Conservation (phyloP, 2,113 vertebrate species). For the Axis porcinus region DNA sequence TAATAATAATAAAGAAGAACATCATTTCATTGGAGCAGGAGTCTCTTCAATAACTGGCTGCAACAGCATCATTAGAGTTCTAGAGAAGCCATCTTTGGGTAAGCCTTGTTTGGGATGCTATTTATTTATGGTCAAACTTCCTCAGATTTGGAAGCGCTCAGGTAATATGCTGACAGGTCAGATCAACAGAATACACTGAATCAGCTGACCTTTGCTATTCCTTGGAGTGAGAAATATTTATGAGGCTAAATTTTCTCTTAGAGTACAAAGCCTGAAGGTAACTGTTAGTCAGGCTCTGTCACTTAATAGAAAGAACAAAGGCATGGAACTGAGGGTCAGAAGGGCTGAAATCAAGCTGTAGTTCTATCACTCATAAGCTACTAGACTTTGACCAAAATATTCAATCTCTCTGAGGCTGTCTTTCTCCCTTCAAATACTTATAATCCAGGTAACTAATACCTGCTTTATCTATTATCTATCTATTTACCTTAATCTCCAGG, state of each 20-base stretch:
- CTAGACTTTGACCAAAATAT: neutral
- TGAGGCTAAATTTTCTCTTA: slow-evolving; percentile 25
- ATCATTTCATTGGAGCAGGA: neutral
- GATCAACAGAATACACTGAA: neutral
- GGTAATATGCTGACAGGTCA: neutral
- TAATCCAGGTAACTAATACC: neutral
- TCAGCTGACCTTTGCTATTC: slow-evolving; percentile 25
- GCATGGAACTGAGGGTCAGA: neutral
- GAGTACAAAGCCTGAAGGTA: neutral
- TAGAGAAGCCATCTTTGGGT: neutral
- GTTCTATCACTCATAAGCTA: neutral
- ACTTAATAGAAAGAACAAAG: neutral
- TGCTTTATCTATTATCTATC: neutral
- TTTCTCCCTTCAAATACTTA: neutral
- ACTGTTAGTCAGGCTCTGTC: neutral
- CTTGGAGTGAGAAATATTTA: slow-evolving; percentile 34
- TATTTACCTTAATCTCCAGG: neutral
- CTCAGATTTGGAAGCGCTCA: neutral
- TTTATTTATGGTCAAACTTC: slow-evolving; percentile 29
- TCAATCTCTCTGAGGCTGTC: neutral
- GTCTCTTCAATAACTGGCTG: neutral
- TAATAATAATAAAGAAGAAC: slow-evolving; percentile 9
- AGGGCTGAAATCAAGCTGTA: neutral
- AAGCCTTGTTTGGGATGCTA: neutral
- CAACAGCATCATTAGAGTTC: neutral